A percentile compares a stretch with the other conserved stretches of the same genome.
Evolutionary conservation across 64 coral and sea anemone genomes (phyloP).

Genomic region (Platygyra sinensis): DNA sequence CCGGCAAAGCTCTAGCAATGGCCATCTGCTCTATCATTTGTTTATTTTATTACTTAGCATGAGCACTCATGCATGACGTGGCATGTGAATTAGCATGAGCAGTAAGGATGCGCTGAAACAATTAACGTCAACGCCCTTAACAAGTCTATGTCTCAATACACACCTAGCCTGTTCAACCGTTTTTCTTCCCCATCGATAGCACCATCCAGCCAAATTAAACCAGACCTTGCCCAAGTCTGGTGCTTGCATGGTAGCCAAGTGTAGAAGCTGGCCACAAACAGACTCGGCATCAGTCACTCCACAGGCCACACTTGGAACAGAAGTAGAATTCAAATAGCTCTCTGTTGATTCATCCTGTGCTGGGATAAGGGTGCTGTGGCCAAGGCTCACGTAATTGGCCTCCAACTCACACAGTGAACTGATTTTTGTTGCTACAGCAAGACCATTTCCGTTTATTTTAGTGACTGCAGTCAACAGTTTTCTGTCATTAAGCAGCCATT

Average conservation of each 20-base stretch:
- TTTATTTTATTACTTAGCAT: no score
- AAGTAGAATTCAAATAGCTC: slow-evolving; percentile 28
- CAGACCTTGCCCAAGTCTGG: slow-evolving; percentile 91
- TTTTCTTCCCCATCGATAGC: slow-evolving; percentile 95
- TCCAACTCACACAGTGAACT: slow-evolving; percentile 82
- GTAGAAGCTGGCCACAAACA: slow-evolving; percentile 85
- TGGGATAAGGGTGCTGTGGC: slow-evolving; percentile 65
- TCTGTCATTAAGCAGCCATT: slow-evolving; percentile 85
- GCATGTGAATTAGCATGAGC: no score
- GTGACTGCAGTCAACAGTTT: slow-evolving; percentile 79
- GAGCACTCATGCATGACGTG: no score
- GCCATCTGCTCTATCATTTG: no score
- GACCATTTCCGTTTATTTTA: slow-evolving; percentile 71
- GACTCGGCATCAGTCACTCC: slow-evolving; percentile 82
- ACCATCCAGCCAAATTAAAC: slow-evolving; percentile 94
- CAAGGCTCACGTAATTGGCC: slow-evolving; percentile 71
- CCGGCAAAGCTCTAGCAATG: no score
- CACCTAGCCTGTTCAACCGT: slow-evolving; percentile 99
- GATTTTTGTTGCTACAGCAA: slow-evolving; percentile 70
- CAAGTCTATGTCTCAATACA: background rate
- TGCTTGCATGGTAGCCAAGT: slow-evolving; percentile 87
- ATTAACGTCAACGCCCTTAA: no score
- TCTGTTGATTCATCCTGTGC: slow-evolving; percentile 10
- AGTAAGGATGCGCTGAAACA: no score
- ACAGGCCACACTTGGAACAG: slow-evolving; percentile 61